Base-by-base conservation (phyloP, 2,797 vertebrate species). In the Schizopygopsis pylzovi region DNA sequence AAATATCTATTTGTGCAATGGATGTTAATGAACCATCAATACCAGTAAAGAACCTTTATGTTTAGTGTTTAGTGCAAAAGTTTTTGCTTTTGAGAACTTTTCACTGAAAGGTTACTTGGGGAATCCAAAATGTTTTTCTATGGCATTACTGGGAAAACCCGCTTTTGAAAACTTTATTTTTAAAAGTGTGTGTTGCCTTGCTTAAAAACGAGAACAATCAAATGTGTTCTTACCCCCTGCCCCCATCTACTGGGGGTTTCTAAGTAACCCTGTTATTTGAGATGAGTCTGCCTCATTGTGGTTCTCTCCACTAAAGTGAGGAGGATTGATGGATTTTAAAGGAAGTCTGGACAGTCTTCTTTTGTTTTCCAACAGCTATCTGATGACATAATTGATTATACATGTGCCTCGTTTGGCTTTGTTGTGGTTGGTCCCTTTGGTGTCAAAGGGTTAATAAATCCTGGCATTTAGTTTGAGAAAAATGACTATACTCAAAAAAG, bases 191-290 rank as follows among this genome's bases (percentile, higher is more conserved):
- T 65, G 45, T n/a, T 41, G 75, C 79, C 49, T 73, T n/a, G 39
- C 67, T 82, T 45, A 79, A 84, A 79, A 79, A 37, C 6, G 16
- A 72, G 63, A 41, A 9, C 11, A 61, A 67, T 33, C 28, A 63
- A 61, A 41, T 12, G 5, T 73, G 61, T 70, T 78, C 59, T 61
- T 16, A 13, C 20, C 78, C 80, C 15, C 18, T 72, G 9, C 33
- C 52, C 71, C 67, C 13, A 73, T 79, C 54, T 85, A 71, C 77
- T 78, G 54, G 33, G 3, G 39, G 67, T 88, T 89, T 88, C 79
- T 45, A 79, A 83, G 87, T 77, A 68, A 85, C 86, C 70, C 75
- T 83, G 87, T 83, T 73, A 92, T 87, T 83, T 82, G 86, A 91
- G 85, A 87, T 88, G 85, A 81, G 65, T 86, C 82, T 65, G 43